These are phyloP conservation scores for Zenarchopterus dispar DNA, from an alignment of 2,797 vertebrate species.

Conservation along the genomic window DNA sequence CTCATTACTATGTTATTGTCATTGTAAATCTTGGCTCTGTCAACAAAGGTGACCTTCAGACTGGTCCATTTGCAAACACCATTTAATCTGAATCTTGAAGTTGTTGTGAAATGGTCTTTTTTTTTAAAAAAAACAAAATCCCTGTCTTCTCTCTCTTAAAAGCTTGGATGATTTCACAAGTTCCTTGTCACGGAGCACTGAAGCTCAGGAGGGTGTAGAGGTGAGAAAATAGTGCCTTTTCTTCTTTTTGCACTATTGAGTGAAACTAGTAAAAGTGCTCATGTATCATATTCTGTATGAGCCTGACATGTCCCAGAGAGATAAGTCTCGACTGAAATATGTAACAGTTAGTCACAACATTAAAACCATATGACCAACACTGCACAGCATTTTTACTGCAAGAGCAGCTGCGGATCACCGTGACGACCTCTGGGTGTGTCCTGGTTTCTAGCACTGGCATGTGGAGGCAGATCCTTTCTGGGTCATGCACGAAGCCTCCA, in stretches of 20 bases:
- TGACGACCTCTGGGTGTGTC: too few species aligned
- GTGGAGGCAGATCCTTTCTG: background rate
- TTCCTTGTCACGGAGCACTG: slow-evolving; percentile 4
- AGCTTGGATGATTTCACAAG: slow-evolving; percentile 16
- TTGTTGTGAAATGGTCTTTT: slow-evolving; percentile 7
- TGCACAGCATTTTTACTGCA: too few species aligned
- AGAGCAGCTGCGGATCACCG: too few species aligned
- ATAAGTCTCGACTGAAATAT: slow-evolving; percentile 25
- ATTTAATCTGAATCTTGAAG: slow-evolving; percentile 26
- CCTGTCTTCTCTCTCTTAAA: slow-evolving; percentile 1
- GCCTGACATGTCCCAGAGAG: slow-evolving; percentile 13
- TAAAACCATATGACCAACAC: background rate
- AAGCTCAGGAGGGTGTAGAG: slow-evolving; percentile 22
- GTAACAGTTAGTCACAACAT: background rate
- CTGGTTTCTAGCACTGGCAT: background rate
- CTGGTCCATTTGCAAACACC: slow-evolving; percentile 36
- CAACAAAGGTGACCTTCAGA: slow-evolving; percentile 49
- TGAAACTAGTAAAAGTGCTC: background rate
- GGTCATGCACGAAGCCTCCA: too few species aligned
- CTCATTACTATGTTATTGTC: slow-evolving; percentile 58
- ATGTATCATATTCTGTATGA: slow-evolving; percentile 11
- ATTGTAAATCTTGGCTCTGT: slow-evolving; percentile 47
- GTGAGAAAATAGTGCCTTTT: slow-evolving; percentile 13
- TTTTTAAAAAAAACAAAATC: background rate
- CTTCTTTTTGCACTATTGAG: background rate